Conservation (phyloP, 2,113 vertebrate species). For the Anguilla japonica region DNA sequence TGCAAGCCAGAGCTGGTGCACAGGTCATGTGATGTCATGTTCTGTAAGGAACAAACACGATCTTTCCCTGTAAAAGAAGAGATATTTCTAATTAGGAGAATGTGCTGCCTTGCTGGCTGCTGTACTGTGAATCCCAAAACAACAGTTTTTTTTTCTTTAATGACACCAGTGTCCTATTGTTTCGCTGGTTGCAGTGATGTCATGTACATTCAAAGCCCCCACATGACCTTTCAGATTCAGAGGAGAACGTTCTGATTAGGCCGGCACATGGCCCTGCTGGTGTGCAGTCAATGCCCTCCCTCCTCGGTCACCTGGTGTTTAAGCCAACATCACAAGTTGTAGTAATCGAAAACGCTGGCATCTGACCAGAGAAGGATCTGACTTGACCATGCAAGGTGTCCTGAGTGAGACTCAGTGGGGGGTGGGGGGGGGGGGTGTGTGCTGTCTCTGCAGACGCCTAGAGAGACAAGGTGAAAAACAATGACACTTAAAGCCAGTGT, state of each 20-base stretch:
- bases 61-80: slow-evolving; percentile 69
- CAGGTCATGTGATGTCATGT: slow-evolving; percentile 47
- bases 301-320: slow-evolving; percentile 67
- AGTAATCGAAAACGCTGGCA: slow-evolving; percentile 66
- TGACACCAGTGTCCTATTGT: slow-evolving; percentile 17
- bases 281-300: slow-evolving; percentile 64
- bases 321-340: slow-evolving; percentile 64
- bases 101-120: slow-evolving; percentile 55
- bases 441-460: slow-evolving; percentile 60
- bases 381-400: not conserved
- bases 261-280: slow-evolving; percentile 61
- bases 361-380: slow-evolving; percentile 52
- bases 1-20: not conserved
- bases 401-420: slow-evolving; percentile 37
- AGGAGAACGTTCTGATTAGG: slow-evolving; percentile 60
- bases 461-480: slow-evolving; percentile 70
- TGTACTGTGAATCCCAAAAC: slow-evolving; percentile 2
- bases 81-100: slow-evolving; percentile 58
- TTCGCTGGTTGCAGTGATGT: slow-evolving; percentile 42
- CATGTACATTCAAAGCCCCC: slow-evolving; percentile 66
- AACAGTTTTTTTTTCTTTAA: not conserved
- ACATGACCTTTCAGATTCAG: slow-evolving; percentile 70
- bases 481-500: slow-evolving; percentile 57
- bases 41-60: slow-evolving; percentile 68
- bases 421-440: slow-evolving; percentile 53